These are phyloP conservation scores for Mormoops blainvillei DNA, from an alignment of 2,113 vertebrate genomes.

Conservation along the genomic window DNA sequence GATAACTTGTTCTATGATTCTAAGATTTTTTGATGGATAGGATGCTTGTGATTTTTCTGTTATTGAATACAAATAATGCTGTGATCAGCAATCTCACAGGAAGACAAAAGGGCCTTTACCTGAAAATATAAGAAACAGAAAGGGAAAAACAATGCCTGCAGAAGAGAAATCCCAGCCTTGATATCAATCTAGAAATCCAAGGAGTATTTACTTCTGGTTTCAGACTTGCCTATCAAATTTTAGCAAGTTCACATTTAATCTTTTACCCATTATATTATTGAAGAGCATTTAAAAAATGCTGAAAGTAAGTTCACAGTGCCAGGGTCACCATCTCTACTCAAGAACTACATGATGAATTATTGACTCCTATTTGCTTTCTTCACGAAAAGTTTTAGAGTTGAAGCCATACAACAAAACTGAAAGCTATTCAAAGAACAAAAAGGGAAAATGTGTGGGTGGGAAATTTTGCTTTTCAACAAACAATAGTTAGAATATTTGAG, in stretches of 20 bases:
- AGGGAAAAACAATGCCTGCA: not conserved
- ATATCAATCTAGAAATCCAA: not conserved
- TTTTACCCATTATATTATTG: constrained; percentile 19
- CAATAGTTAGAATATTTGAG: not conserved
- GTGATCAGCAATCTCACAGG: not conserved
- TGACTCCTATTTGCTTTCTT: constrained; percentile 1
- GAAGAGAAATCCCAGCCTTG: not conserved
- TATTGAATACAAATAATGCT: not conserved
- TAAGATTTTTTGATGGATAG: not conserved
- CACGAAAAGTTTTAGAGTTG: not conserved
- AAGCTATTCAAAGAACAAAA: constrained; percentile 24
- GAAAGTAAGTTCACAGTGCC: not conserved
- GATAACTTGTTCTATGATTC: constrained; percentile 19
- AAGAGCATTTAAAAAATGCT: constrained; percentile 24
- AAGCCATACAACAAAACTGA: constrained; percentile 13
- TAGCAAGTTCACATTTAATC: not conserved
- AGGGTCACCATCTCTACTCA: not conserved
- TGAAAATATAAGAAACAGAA: constrained; percentile 24
- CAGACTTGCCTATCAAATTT: not conserved
- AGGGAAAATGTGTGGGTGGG: not conserved
- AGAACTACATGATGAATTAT: not conserved
- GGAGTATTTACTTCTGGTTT: constrained; percentile 35
- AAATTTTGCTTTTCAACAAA: constrained; percentile 39
- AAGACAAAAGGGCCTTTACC: not conserved
- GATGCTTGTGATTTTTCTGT: not conserved